Conservation (phyloP, 2,113 vertebrate species). For the Lycaon pictus region DNA sequence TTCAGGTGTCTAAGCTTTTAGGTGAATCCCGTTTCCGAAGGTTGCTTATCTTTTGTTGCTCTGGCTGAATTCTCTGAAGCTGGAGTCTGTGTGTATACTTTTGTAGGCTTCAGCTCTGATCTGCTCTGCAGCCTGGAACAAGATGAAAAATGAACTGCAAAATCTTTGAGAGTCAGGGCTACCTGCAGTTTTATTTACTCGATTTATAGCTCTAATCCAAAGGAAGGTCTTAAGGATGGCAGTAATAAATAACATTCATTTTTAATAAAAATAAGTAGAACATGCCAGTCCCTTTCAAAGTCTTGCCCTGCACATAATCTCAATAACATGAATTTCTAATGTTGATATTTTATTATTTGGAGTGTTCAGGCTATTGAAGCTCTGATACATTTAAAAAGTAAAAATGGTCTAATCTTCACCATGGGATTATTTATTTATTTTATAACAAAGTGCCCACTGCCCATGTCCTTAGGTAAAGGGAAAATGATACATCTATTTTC, state of each 20-base stretch:
- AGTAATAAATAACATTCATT: conserved; percentile 65
- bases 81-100: neutral
- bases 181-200: conserved; percentile 68
- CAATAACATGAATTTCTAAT: neutral
- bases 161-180: conserved; percentile 39
- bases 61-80: neutral
- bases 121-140: conserved; percentile 27
- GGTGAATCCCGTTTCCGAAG: conserved; percentile 10
- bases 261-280: conserved; percentile 67
- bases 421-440: conserved; percentile 22
- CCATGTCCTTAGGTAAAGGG: neutral
- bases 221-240: conserved; percentile 7
- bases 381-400: neutral
- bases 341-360: neutral
- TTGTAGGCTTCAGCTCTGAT: conserved; percentile 18
- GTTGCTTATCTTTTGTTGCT: neutral
- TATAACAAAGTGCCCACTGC: neutral
- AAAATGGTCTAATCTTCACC: conserved; percentile 65
- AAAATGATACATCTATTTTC: conserved; percentile 49
- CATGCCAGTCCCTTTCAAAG: conserved; percentile 1
- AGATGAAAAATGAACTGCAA: conserved; percentile 62
- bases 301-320: neutral
- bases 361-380: neutral
- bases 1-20: neutral
- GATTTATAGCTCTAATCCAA: conserved; percentile 53